These are phyloP conservation scores for Macheiramphus alcinus DNA, from an alignment of 2,113 vertebrate species.

Conservation along the genomic window DNA sequence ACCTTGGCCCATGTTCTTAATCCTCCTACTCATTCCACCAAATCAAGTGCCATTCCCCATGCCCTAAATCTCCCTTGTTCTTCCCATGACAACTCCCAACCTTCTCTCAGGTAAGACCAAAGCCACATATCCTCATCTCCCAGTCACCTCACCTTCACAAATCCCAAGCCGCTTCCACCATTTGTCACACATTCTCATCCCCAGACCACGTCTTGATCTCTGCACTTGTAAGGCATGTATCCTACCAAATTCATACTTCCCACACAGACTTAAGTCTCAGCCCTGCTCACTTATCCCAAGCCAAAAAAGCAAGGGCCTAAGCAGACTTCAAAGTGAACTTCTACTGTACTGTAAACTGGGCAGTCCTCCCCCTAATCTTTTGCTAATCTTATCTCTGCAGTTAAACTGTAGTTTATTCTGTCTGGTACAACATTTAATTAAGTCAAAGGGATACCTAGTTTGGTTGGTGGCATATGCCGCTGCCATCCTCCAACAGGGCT, in stretches of 20 bases:
- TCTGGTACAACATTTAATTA: neutral
- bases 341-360: neutral
- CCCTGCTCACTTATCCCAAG: neutral
- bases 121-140: neutral
- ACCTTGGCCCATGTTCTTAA: neutral
- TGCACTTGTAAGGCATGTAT: neutral
- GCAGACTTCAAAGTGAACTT: neutral
- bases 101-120: neutral
- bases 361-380: neutral
- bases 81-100: neutral
- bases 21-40: neutral
- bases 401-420: neutral
- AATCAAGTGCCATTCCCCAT: neutral
- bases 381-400: neutral
- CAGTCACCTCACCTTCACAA: neutral
- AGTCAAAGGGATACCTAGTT: neutral
- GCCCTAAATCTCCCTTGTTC: neutral
- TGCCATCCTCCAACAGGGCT: neutral
- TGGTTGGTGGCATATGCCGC: neutral
- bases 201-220: neutral
- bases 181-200: neutral
- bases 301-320: neutral
- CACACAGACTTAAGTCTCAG: neutral
- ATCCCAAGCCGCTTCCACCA: neutral
- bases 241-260: neutral